Conservation (phyloP, 2,888 invertebrate species). For the Athalia circularis region DNA sequence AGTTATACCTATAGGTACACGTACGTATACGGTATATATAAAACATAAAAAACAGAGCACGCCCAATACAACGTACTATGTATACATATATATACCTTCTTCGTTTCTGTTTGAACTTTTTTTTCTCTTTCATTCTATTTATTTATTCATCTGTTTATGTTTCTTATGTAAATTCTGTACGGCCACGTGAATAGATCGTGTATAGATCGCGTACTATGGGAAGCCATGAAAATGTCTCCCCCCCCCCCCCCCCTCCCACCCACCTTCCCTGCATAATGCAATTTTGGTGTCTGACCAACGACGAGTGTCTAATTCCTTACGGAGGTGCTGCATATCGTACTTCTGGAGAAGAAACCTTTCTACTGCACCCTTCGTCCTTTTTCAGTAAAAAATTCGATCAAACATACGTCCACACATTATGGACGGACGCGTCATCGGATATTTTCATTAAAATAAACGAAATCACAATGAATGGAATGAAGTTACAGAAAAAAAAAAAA, state of each 20-base stretch:
- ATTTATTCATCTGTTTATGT: not conserved
- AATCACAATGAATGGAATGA: no score
- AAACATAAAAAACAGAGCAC: not conserved
- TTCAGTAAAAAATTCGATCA: no score
- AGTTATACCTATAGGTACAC: not conserved
- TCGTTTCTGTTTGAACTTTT: not conserved
- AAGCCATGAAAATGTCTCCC: slow-evolving; percentile 5
- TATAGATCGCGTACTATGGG: not conserved
- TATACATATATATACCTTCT: no score
- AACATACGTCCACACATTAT: no score
- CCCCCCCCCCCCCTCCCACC: not conserved
- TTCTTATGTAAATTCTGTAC: not conserved
- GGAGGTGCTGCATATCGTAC: no score
- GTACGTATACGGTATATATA: no score
- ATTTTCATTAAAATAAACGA: no score
- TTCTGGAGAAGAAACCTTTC: no score
- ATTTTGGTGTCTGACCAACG: slow-evolving; percentile 8
- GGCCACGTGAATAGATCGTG: slow-evolving; percentile 1
- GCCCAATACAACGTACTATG: not conserved
- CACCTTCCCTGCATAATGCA: not conserved
- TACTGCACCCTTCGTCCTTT: no score
- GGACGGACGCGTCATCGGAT: no score
- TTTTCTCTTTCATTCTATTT: not conserved
- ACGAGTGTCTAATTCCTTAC: no score
- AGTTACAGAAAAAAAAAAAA: no score